phyloP scores from a whole-genome alignment of 2,113 vertebrate genomes.

The Bos indicus region DNA sequence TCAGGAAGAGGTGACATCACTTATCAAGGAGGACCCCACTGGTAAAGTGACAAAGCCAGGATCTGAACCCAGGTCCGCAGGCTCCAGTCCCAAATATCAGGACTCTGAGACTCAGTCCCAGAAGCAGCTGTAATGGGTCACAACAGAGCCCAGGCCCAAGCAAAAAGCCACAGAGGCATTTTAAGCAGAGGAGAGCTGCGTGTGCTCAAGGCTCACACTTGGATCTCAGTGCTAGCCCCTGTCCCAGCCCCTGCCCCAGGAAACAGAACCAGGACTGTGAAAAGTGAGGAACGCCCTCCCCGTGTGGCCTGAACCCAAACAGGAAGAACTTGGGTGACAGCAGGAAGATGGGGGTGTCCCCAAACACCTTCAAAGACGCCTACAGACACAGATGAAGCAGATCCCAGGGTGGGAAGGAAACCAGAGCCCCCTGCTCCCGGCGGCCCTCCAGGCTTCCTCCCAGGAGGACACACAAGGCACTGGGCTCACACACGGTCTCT shows the following conservation, averaged over 20 bases:
- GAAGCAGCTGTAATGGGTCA: accelerated
- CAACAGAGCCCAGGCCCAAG: accelerated
- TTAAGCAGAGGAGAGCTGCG: background rate
- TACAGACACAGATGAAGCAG: background rate
- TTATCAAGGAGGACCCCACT: accelerated
- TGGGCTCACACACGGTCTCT: background rate
- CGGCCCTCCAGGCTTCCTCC: background rate
- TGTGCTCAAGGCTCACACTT: accelerated
- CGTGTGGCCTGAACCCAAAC: background rate
- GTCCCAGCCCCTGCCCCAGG: background rate
- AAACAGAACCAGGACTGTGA: background rate
- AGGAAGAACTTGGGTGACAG: background rate
- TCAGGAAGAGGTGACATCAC: background rate
- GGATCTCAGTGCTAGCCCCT: background rate
- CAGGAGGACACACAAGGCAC: no score
- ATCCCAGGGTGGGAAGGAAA: background rate
- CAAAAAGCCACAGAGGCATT: accelerated
- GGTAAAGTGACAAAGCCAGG: background rate
- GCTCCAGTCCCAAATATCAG: no score
- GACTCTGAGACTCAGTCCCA: background rate
- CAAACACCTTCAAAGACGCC: background rate
- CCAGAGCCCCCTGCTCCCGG: background rate
- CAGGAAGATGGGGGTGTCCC: background rate
- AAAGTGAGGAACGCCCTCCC: background rate
- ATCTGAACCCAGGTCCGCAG: background rate